These are phyloP conservation scores for Sceloporus undulatus DNA, from an alignment of 2,113 vertebrate species.

Conservation along the genomic window DNA sequence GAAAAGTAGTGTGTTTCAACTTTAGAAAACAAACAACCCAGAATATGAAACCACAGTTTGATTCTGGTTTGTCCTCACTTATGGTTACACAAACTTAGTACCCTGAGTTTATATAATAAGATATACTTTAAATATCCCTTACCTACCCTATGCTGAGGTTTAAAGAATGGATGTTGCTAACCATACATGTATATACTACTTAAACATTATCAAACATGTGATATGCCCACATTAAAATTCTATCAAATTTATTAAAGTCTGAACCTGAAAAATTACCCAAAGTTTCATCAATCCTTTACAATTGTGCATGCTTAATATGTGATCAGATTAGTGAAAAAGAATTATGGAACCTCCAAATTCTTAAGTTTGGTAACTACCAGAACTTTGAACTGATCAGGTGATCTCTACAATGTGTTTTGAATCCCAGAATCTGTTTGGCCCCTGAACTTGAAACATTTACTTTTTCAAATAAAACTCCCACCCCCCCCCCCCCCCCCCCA, in stretches of 20 bases:
- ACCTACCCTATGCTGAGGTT: not conserved
- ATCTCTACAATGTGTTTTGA: not conserved
- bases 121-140: not conserved
- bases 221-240: not conserved
- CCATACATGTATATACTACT: not conserved
- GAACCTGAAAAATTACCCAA: not conserved
- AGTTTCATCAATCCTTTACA: not conserved
- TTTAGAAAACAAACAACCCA: no score
- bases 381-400: not conserved
- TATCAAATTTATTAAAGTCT: no score
- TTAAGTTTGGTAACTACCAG: not conserved
- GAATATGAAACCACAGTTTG: no score
- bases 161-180: not conserved
- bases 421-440: not conserved
- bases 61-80: no score
- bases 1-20: no score
- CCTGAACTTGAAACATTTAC: no score
- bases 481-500: no score
- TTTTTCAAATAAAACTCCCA: no score
- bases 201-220: not conserved
- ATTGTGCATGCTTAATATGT: not conserved
- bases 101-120: no score
- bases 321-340: not conserved
- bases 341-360: not conserved
- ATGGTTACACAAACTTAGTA: no score